These are phyloP conservation scores for Mesocricetus auratus DNA, from an alignment of 2,113 vertebrate genomes.

Conservation along the genomic window DNA sequence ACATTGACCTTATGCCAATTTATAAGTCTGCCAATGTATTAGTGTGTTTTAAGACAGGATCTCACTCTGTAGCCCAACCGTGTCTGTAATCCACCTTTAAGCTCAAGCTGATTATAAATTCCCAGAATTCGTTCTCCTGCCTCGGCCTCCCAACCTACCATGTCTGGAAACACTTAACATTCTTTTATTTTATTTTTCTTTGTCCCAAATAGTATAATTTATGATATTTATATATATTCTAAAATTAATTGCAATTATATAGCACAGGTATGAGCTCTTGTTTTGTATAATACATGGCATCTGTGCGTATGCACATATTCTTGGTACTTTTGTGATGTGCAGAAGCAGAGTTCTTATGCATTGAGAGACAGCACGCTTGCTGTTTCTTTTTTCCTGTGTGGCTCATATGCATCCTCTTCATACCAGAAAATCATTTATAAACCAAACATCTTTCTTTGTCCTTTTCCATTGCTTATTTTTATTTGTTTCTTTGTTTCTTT, in stretches of 20 bases:
- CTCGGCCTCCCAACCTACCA: not conserved
- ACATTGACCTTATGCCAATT: not conserved
- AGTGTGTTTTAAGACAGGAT: not conserved
- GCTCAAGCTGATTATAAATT: not conserved
- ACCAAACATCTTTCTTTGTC: not conserved
- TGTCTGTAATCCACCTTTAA: not conserved
- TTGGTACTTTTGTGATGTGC: not conserved
- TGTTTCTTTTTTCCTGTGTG: not conserved
- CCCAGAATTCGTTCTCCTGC: not conserved
- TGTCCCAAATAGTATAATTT: not conserved
- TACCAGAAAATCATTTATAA: not conserved
- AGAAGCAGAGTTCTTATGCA: not conserved
- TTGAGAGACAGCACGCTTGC: not conserved
- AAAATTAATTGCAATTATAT: not conserved
- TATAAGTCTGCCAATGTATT: not conserved
- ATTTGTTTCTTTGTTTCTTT: not conserved
- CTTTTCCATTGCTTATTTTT: not conserved
- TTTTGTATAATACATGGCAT: not conserved
- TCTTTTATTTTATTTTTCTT: conserved; percentile 15
- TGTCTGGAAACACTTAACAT: not conserved
- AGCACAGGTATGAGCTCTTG: not conserved
- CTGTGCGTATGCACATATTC: not conserved
- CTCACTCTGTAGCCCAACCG: not conserved
- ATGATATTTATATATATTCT: not conserved
- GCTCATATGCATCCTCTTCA: not conserved